Percentiles rank a stretch among this genome's conserved stretches.
phyloP scores from a whole-genome alignment of 2,888 invertebrate genomes.

The Clivina fossor region DNA sequence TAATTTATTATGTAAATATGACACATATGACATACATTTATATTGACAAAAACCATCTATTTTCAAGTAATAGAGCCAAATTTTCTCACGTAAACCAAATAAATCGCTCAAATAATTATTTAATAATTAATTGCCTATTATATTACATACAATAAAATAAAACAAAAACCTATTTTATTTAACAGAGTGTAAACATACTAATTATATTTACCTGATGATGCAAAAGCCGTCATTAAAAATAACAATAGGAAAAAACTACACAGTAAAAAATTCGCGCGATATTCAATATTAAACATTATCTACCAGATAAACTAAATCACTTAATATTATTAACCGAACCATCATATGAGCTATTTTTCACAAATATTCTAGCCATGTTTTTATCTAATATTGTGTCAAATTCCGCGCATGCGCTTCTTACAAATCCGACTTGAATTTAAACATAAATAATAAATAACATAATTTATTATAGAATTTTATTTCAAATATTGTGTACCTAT shows the following conservation, averaged over 20 bases:
- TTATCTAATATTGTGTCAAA: not conserved
- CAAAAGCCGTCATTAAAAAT: conserved; percentile 14
- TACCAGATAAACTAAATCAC: conserved; percentile 13
- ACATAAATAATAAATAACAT: not conserved
- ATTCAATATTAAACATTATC: conserved; percentile 24
- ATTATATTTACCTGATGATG: conserved; percentile 20
- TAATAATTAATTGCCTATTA: too few species aligned
- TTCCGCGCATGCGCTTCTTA: conserved; percentile 3
- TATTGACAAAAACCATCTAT: too few species aligned
- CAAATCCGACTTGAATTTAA: not conserved
- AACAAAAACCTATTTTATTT: too few species aligned
- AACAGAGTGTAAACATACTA: not conserved
- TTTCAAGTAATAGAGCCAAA: too few species aligned
- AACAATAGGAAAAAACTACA: conserved; percentile 16
- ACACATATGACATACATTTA: too few species aligned
- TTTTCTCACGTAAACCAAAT: too few species aligned
- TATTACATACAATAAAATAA: too few species aligned
- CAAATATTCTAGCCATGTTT: conserved; percentile 25
- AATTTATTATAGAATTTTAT: not conserved
- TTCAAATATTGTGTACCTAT: not conserved
- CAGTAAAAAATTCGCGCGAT: conserved; percentile 11
- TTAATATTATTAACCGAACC: conserved; percentile 22
- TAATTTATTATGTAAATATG: too few species aligned
- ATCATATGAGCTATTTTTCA: conserved; percentile 15
- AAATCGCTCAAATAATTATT: too few species aligned